Percentiles rank a stretch among this genome's conserved stretches.
These are phyloP conservation scores for Eupithecia subfuscata DNA, from an alignment of 2,888 invertebrate species.

Conservation along the genomic window DNA sequence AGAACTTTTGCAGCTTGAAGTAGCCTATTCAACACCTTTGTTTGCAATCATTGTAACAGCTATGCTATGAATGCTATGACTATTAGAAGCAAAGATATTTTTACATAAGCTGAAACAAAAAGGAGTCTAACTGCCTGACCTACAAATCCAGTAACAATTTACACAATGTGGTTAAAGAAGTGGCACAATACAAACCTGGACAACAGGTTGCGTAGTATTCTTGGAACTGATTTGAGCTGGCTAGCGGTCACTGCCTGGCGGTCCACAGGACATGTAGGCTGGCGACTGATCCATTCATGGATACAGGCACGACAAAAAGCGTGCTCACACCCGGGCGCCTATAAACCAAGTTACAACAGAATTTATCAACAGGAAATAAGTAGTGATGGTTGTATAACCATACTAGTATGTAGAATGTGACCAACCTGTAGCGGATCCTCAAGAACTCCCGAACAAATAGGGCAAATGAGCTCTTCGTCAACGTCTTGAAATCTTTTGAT, in stretches of 20 bases:
- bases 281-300: constrained; percentile 96
- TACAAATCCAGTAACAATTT: constrained; percentile 45
- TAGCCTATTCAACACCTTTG: background rate
- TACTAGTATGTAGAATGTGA: constrained; percentile 30
- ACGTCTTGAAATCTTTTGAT: constrained; percentile 97
- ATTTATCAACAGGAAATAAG: constrained; percentile 13
- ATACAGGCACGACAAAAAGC: constrained; percentile 98
- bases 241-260: constrained; percentile 94
- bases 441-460: constrained; percentile 97
- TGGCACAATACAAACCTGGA: constrained; percentile 85
- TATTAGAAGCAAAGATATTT: constrained; percentile 18
- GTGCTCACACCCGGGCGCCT: constrained; percentile 98
- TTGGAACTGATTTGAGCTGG: constrained; percentile 95
- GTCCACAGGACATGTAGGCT: constrained; percentile 97
- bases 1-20: constrained; percentile 23
- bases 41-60: constrained; percentile 13
- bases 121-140: constrained; percentile 48
- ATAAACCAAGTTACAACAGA: constrained; percentile 39
- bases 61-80: background rate
- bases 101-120: constrained; percentile 52
- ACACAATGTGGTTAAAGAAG: constrained; percentile 42
- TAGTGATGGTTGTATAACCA: constrained; percentile 1
- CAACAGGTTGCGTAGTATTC: constrained; percentile 95
- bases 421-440: constrained; percentile 97
- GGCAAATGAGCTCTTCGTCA: constrained; percentile 98